phyloP scores from a whole-genome alignment of 2,888 invertebrate genomes.

The Diloba caeruleocephala region DNA sequence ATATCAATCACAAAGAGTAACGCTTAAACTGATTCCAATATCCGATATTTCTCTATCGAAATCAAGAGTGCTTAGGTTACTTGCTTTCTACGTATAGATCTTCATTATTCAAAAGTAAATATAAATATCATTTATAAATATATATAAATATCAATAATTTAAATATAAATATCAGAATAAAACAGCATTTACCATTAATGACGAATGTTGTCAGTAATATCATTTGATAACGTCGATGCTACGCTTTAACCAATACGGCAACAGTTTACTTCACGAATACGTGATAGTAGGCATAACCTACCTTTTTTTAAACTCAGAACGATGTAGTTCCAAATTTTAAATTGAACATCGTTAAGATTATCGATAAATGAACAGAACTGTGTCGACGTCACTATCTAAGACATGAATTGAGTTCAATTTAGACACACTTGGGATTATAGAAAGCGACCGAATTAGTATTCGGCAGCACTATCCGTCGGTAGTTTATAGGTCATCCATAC shows the following conservation, averaged over 20 bases:
- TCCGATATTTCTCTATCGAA: not conserved
- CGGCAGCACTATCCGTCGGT: not conserved
- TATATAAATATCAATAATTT: not conserved
- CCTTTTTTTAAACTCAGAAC: not conserved
- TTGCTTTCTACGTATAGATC: not conserved
- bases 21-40: not conserved
- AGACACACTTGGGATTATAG: constrained; percentile 7
- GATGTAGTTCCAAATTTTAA: constrained; percentile 9
- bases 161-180: not conserved
- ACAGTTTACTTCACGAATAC: constrained; percentile 1
- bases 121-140: not conserved
- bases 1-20: not conserved
- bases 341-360: not conserved
- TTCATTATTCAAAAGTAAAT: not conserved
- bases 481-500: constrained; percentile 13
- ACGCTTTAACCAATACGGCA: not conserved
- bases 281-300: too few species aligned
- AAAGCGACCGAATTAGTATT: constrained; percentile 21
- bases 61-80: too few species aligned
- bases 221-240: not conserved
- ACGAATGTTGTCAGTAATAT: constrained; percentile 11
- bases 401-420: constrained; percentile 1
- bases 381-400: not conserved
- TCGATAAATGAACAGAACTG: not conserved
- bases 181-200: not conserved